Evolutionary conservation across 2,797 vertebrate genomes (phyloP).

Genomic region (Phoebastria nigripes): DNA sequence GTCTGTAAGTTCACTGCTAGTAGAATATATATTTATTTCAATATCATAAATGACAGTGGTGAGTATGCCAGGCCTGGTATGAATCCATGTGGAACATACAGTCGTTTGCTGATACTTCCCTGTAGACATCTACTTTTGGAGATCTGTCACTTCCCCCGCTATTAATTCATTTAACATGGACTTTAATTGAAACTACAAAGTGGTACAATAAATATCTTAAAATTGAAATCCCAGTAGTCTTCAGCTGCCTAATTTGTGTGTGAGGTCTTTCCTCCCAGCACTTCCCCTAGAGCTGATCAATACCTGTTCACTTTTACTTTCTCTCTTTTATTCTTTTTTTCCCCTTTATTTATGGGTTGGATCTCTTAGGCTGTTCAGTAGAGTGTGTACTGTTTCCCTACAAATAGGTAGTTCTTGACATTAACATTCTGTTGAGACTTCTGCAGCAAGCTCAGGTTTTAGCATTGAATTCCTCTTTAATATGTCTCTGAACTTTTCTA

Average conservation of each 20-base stretch:
- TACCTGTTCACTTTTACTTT: background rate
- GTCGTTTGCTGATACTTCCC: background rate
- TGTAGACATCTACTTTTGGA: background rate
- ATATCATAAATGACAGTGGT: background rate
- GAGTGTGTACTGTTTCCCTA: background rate
- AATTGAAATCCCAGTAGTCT: background rate
- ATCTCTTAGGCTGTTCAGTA: background rate
- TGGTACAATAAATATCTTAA: background rate
- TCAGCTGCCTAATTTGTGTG: background rate
- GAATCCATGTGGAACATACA: background rate
- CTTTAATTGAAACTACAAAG: background rate
- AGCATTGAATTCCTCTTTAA: background rate
- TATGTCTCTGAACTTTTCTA: background rate
- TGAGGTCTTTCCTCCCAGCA: background rate
- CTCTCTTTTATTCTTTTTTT: accelerated
- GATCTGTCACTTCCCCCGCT: background rate
- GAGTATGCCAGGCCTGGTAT: background rate
- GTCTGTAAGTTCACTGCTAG: background rate
- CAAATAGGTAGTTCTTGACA: background rate
- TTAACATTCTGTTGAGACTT: background rate
- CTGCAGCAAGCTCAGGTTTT: background rate
- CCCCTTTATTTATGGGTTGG: background rate
- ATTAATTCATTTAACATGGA: background rate
- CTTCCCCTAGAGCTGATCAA: background rate
- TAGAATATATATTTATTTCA: background rate